Base-by-base conservation (phyloP, 2,113 vertebrate genomes). In the Atherinomorus stipes region DNA sequence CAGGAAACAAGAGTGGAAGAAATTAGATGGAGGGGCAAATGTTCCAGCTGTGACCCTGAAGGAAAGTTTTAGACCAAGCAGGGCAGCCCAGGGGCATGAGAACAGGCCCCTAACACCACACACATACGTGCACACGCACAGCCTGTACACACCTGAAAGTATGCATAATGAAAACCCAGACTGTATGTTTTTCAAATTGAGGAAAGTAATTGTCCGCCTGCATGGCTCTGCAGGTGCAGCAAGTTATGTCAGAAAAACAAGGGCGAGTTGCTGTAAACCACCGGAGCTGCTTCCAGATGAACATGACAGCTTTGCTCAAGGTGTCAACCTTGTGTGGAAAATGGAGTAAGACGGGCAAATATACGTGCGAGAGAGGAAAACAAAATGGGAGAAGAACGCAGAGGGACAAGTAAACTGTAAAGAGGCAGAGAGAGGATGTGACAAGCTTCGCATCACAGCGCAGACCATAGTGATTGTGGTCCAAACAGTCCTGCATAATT, bases 401-500 rank as follows among this genome's bases (percentile, higher is more conserved):
- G 37, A 34, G 23, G 10, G 7, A 12, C 4, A 31, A 80, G 56
- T 21, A 21, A 80, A 34, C 16, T 3, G 31, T n/a, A n/a, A 38
- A 71, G 3, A 19, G 34, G 61, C 15, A 42, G 52, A 54, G 58
- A 54, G 61, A 64, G 42, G 76, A 82, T 34, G 52, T 62, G 71
- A 80, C 25, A 7, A 45, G 62, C 67, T 51, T 60, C 1, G 13
- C 58, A 31, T 77, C 65, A 68, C 47, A 42, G 52, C 64, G 59
- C 57, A 25, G 16, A 25, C 56, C 61, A 73, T 76, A 82, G 84
- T 18, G 71, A 86, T 64, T 88, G 83, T 71, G 88, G 89, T 78
- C 81, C 76, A 49, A 61, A 81, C 56, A 70, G 60, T 62, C 68
- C 76, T 31, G 51, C 53, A 54, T 92, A 93, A 93, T 92, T 92